Conservation (phyloP, 2,888 invertebrate genomes). For the Synergus umbraculus region DNA sequence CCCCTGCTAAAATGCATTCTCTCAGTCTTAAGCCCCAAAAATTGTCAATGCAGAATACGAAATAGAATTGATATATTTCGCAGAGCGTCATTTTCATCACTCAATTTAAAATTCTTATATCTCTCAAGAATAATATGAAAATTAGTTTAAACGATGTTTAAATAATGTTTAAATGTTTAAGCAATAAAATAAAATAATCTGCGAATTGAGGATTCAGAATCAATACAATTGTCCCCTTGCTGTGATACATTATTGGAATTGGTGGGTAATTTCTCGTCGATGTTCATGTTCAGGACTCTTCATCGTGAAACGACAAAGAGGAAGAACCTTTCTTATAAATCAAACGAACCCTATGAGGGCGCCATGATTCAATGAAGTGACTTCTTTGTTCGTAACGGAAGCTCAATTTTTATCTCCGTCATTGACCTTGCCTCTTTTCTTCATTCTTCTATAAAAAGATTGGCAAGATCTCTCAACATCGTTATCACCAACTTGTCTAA, state of each 20-base stretch:
- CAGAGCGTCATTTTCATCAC: no score
- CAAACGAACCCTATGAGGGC: constrained; percentile 63
- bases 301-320: constrained; percentile 51
- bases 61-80: no score
- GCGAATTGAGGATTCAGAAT: not conserved
- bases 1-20: not conserved
- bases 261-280: constrained; percentile 65
- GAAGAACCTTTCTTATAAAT: constrained; percentile 66
- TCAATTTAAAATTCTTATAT: no score
- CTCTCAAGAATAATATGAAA: no score
- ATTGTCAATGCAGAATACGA: not conserved
- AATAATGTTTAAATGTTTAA: no score
- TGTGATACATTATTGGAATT: constrained; percentile 48
- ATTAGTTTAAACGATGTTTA: no score
- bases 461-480: constrained; percentile 30
- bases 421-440: constrained; percentile 48
- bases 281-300: constrained; percentile 58
- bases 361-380: constrained; percentile 66
- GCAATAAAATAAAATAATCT: not conserved
- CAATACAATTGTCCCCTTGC: not conserved
- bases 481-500: constrained; percentile 16
- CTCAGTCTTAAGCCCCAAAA: not conserved
- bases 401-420: constrained; percentile 56
- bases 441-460: constrained; percentile 40
- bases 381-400: constrained; percentile 58